Evolutionary conservation across 2,797 vertebrate genomes (phyloP), one percentile per base, ranked within the genome.

Genomic region (Hemibagrus guttatus): DNA sequence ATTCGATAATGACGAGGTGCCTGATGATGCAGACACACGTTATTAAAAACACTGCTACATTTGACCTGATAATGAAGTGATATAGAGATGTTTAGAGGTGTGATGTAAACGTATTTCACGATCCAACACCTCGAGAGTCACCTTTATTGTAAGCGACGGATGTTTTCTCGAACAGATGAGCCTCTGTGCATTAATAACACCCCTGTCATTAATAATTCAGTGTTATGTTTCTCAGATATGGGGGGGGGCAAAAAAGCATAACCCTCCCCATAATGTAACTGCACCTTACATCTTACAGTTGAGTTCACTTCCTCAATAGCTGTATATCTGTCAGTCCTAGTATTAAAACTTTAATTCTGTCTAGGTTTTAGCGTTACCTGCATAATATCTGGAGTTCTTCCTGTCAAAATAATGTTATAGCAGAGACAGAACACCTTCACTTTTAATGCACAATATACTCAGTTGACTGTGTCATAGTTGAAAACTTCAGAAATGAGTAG

Each of bases 21-120:
- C 9, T 49, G 35, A 49, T 1, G 46, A 49, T 9, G 26, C 26
- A 69, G 35, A 23, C 13, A 69, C 42, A 46, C 68, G 21, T 85
- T 23, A 54, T 78, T 74, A 58, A 56, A 16, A 42, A 58, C 46
- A 71, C 0, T 66, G 42, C 28, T 64, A 14, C 59, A 66, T 84
- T 84, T 17, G 78, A 46, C 64, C 71, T 54, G 58, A 72, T 76
- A 63, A 63, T 39, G 26, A 86, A 75, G 35, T 56, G 39, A 81
- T 61, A 14, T 84, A 71, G 63, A 49, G 42, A 82, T 14, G 3
- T 82, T 86, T 71, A 59, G 69, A 6, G n/a, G 83, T 49, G 81
- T 82, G 81, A 86, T 76, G 61, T 84, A 86, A 81, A 63, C 68
- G n/a, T 59, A 12, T 78, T 58, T 28, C 28, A 21, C 12, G 11